Conservation (phyloP, 2,113 vertebrate genomes). For the Microtus pennsylvanicus region DNA sequence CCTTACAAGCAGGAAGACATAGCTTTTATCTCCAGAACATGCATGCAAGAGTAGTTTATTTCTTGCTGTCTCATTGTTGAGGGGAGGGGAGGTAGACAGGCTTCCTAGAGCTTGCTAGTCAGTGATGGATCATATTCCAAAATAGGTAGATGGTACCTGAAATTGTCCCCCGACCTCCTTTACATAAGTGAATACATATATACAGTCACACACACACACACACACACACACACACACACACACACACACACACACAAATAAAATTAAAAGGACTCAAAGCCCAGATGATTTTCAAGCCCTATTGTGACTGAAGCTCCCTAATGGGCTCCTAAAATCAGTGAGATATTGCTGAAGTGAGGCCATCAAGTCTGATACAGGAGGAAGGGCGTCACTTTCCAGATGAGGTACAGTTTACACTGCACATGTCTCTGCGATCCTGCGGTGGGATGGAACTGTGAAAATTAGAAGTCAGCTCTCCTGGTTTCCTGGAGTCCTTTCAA, state of each 20-base stretch:
- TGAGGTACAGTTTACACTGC: neutral
- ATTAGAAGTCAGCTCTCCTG: slow-evolving; percentile 23
- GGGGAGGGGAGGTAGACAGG: neutral
- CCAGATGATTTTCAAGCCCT: neutral
- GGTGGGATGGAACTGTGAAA: neutral
- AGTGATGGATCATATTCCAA: neutral
- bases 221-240: neutral
- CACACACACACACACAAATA: too few relatives aligned
- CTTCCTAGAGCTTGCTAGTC: neutral
- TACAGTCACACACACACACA: neutral
- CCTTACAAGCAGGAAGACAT: neutral
- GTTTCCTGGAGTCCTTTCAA: slow-evolving; percentile 51
- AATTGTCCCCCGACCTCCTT: neutral
- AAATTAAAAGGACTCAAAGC: neutral
- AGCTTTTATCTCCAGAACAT: neutral
- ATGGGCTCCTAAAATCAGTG: neutral
- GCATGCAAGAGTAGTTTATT: neutral
- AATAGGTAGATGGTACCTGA: neutral
- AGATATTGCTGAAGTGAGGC: neutral
- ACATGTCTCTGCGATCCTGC: slow-evolving; percentile 11
- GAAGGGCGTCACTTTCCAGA: slow-evolving; percentile 34
- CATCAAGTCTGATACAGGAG: slow-evolving; percentile 5
- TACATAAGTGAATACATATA: too few relatives aligned
- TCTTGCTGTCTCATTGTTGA: neutral
- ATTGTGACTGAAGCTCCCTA: neutral